Percentiles rank a stretch among this genome's conserved stretches.
Evolutionary conservation across 2,797 vertebrate species (phyloP).

Genomic region (Thamnophis elegans): DNA sequence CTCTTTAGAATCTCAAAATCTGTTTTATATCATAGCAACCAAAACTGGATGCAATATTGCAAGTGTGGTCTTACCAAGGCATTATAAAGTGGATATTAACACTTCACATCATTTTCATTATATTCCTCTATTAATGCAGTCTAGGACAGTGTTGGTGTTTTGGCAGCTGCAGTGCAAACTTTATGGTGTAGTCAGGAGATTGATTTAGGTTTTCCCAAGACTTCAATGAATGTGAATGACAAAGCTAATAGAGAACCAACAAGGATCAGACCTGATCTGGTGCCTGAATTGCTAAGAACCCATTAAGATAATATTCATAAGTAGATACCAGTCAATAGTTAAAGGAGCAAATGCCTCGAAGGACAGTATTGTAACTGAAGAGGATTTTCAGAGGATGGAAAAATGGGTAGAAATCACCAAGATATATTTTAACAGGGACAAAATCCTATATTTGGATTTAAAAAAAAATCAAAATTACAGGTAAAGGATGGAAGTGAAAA

Average conservation of each 20-base stretch:
- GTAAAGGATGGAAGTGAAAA: background rate
- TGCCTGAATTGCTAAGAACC: background rate
- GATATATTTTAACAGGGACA: background rate
- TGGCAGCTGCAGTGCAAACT: background rate
- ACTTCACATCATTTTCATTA: background rate
- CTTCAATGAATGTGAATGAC: background rate
- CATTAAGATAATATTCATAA: background rate
- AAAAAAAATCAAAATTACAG: background rate
- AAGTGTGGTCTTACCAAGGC: background rate
- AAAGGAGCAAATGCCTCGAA: background rate
- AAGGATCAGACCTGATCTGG: background rate
- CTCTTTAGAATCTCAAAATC: background rate
- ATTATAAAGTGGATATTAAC: background rate
- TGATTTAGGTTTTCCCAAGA: background rate
- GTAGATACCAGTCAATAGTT: background rate
- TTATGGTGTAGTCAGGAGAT: background rate
- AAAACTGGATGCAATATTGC: background rate
- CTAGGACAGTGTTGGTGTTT: background rate
- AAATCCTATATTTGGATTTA: background rate
- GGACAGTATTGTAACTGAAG: background rate
- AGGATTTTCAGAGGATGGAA: background rate
- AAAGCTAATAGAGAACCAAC: background rate
- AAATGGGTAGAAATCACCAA: background rate
- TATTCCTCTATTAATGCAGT: background rate
- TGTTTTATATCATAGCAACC: background rate